These are phyloP conservation scores for Ptilodon capucinus DNA, from an alignment of 2,888 invertebrate genomes.

Conservation along the genomic window DNA sequence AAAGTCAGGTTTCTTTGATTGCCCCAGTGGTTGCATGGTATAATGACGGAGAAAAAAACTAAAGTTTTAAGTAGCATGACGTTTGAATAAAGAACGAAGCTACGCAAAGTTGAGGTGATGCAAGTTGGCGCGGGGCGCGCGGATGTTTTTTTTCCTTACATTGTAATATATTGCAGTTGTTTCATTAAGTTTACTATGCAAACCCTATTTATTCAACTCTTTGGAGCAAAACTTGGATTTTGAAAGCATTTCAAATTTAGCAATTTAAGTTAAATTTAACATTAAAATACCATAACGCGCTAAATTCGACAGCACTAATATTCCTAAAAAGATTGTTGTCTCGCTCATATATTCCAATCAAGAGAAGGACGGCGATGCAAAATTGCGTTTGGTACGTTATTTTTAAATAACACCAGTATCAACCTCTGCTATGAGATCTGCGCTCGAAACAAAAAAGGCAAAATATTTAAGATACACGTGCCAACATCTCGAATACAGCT, in stretches of 20 bases:
- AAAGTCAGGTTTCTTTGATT: too few species aligned
- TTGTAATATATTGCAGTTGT: constrained; percentile 7
- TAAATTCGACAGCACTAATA: too few species aligned
- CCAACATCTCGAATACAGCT: background rate
- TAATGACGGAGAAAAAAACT: constrained; percentile 7
- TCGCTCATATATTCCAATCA: too few species aligned
- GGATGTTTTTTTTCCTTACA: background rate
- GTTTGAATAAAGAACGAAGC: constrained; percentile 5
- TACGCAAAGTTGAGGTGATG: constrained; percentile 4
- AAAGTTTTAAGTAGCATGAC: constrained; percentile 10
- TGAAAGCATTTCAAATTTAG: too few species aligned
- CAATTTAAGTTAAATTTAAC: too few species aligned
- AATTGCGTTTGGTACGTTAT: too few species aligned
- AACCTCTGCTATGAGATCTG: background rate
- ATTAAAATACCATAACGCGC: too few species aligned
- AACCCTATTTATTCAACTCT: background rate
- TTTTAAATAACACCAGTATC: too few species aligned
- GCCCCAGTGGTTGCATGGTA: too few species aligned
- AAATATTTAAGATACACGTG: background rate
- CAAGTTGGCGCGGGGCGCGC: background rate
- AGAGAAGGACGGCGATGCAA: too few species aligned
- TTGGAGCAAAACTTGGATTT: too few species aligned
- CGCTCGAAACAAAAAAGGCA: background rate
- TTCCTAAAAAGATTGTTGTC: too few species aligned
- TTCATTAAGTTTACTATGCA: background rate